Base-by-base conservation (phyloP, 2,113 vertebrate species). In the Atlantisia rogersi region DNA sequence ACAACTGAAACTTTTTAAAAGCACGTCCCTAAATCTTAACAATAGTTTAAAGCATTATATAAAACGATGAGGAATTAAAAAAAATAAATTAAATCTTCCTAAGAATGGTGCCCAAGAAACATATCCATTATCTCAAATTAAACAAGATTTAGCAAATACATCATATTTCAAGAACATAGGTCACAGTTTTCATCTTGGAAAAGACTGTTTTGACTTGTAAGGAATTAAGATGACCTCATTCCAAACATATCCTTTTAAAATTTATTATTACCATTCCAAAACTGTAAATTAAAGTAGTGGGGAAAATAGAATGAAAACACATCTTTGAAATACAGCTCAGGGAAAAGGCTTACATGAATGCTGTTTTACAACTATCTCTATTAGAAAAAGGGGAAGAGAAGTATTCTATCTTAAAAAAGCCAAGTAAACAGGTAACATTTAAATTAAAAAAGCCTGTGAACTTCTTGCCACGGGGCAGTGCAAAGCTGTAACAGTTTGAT, bases 1-100 rank as follows among this genome's bases (percentile, higher is more conserved):
- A 98, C 96, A 98, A 98, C 95, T 53, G 93, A 82, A 97, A 94
- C 55, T 89, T 97, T 97, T 91, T 73, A 97, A 46, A 46, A 97
- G 94, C 77, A 96, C 67, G 14, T 96, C 91, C 93, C 88, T 96
- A 96, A 97, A 97, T 96, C 92, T 90, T 95, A 92, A 86, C 93
- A 95, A 97, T 35, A 97, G 78, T 94, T 97, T 94, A 78, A 91
- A 94, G 42, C 26, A 63, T 83, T 91, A 74, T 83, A 95, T 71
- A 95, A 92, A 97, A 75, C 4, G 58, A 70, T 0, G 39, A 82
- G 62, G 11, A 20, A 48, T 46, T 9, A 48, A 48, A 24, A 69
- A 83, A 82, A 63, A 60, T 39, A 35, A 35, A 1, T 29, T 35
- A 67, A 95, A 63, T 50, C 48, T 81, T 55, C 48, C 7, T 68